A percentile compares a stretch with the other conserved stretches of the same genome.
phyloP scores from a whole-genome alignment of 2,797 vertebrate genomes.

The Rhinoraja longicauda region DNA sequence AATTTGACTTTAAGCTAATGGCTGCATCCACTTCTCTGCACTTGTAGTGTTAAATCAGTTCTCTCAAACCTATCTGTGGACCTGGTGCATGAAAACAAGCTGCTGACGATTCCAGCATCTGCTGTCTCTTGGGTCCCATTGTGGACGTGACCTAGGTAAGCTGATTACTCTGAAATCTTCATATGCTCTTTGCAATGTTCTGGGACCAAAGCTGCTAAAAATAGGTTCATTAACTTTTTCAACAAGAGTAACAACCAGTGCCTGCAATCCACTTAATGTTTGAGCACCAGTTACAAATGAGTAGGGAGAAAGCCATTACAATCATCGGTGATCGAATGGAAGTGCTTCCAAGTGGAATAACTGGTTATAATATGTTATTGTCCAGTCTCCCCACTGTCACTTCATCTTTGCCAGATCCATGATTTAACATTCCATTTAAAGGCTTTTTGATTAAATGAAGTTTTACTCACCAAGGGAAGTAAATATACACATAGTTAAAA shows the following conservation, averaged over 20 bases:
- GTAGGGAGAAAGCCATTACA: background rate
- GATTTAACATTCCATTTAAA: background rate
- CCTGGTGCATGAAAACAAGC: background rate
- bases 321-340: background rate
- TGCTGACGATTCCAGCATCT: no score
- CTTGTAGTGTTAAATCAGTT: background rate
- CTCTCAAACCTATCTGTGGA: background rate
- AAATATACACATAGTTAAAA: background rate
- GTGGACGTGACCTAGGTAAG: background rate
- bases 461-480: background rate
- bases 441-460: background rate
- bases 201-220: background rate
- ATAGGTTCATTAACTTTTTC: background rate
- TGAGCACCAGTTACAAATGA: background rate
- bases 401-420: background rate
- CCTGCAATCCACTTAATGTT: background rate
- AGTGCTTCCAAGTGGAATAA: background rate
- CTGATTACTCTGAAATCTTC: background rate
- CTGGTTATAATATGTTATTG: no score
- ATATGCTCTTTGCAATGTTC: background rate
- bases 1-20: background rate
- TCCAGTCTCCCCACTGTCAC: background rate
- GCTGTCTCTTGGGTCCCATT: no score
- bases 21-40: background rate
- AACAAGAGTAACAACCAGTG: background rate